phyloP scores from a whole-genome alignment of 2,113 vertebrate species.

The human region DNA sequence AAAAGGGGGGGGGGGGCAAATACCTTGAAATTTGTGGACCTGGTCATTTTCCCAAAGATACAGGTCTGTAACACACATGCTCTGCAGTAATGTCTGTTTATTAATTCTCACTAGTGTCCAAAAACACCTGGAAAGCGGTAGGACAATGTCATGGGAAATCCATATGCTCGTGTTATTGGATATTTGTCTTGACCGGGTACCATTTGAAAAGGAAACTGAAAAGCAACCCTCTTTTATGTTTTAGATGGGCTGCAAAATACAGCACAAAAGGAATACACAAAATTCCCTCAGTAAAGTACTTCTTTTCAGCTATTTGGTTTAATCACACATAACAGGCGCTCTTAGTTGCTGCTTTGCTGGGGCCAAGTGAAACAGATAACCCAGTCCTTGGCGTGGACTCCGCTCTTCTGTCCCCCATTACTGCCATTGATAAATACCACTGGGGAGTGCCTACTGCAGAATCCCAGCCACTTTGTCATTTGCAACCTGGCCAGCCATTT shows the following conservation, averaged over 20 bases:
- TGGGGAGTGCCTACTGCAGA: neutral
- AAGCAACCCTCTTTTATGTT: neutral
- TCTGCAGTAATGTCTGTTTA: neutral
- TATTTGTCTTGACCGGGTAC: neutral
- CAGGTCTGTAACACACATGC: neutral
- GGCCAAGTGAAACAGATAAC: neutral
- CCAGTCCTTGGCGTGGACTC: neutral
- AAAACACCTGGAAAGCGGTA: neutral
- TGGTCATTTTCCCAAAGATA: neutral
- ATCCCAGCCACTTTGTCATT: neutral
- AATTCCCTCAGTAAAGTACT: neutral
- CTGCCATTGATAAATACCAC: neutral
- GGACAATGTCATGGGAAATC: fast-evolving
- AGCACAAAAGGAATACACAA: neutral
- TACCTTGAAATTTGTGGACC: neutral
- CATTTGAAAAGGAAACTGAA: neutral
- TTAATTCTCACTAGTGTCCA: neutral
- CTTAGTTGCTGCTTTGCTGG: neutral
- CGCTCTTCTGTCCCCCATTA: neutral
- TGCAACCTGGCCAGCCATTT: neutral
- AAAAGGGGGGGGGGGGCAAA: neutral
- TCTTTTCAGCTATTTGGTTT: neutral
- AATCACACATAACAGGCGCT: neutral
- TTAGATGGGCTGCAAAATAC: neutral
- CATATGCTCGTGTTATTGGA: neutral